Evolutionary conservation across 2,113 vertebrate species (phyloP), one percentile per base, ranked within the genome.

Genomic region (Aramus guarauna): DNA sequence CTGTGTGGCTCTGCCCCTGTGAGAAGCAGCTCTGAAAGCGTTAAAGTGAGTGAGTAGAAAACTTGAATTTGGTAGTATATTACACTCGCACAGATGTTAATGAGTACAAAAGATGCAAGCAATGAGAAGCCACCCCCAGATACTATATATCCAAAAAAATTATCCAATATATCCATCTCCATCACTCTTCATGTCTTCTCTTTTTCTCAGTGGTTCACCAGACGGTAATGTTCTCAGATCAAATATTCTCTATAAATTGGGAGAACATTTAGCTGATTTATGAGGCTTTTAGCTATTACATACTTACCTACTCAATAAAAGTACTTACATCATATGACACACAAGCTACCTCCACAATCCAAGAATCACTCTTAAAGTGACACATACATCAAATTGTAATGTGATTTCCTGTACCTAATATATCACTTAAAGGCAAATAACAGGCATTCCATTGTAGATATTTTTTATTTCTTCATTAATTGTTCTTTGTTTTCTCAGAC

Each of bases 221-320:
- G 97, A 97, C 16, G 18, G 96, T 98, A 98, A 98, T 98, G 97
- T 97, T 96, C 98, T 97, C 96, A 96, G 97, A 98, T 98, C 98
- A 98, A 98, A 98, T 98, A 98, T 97, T 98, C 97, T 98, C 97
- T 98, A 98, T 98, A 98, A 98, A 98, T 97, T 98, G 98, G 97
- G 89, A 98, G 98, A 98, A 96, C 97, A 98, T 98, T 98, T 98
- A 97, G 93, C 98, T 98, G 98, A 98, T 98, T 98, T 98, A 98
- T 98, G 97, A 97, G 96, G 98, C 98, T 98, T 98, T 98, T 98
- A 98, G 98, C 98, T 98, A 97, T 98, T 98, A 98, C 98, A 98
- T 98, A 98, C 97, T 98, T 98, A 98, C 97, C 98, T 98, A 98
- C 98, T 98, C 98, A 98, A 98, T 98, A 98, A 98, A 98, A 98